phyloP scores from a whole-genome alignment of 2,113 vertebrate genomes.

The Dromaius novaehollandiae region DNA sequence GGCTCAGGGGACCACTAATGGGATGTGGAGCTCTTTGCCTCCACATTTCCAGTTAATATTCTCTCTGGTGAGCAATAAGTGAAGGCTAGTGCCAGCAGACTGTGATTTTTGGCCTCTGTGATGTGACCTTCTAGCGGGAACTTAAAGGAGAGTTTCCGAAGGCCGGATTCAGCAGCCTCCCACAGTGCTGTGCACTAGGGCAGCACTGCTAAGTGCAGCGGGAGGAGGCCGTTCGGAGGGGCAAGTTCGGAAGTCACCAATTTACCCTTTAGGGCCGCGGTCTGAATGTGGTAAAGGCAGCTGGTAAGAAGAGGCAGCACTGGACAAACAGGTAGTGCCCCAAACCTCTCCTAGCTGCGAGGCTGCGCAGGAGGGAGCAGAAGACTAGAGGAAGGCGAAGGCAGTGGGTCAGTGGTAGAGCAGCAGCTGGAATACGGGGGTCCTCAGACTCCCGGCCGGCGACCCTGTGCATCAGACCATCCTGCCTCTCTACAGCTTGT shows the following conservation, averaged over 20 bases:
- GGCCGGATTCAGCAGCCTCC: not conserved
- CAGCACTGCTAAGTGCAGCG: not conserved
- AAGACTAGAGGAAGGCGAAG: not conserved
- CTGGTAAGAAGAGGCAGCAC: not conserved
- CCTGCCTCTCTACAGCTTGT: not conserved
- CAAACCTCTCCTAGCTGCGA: not conserved
- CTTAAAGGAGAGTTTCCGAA: not conserved
- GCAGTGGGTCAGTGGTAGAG: not conserved
- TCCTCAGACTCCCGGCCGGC: not conserved
- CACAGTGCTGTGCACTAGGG: not conserved
- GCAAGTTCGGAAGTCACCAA: not conserved
- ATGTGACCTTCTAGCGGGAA: not conserved
- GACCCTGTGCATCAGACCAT: not conserved
- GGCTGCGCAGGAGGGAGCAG: not conserved
- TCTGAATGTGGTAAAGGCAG: not conserved
- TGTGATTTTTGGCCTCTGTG: conserved; percentile 8
- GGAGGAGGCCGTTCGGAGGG: not conserved
- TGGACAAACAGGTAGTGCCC: not conserved
- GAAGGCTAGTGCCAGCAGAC: not conserved
- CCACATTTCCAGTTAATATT: not conserved
- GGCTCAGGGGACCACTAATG: not conserved
- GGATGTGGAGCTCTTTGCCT: not conserved
- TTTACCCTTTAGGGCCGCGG: not conserved
- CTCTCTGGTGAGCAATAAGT: not conserved
- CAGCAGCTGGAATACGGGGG: not conserved